A percentile compares a stretch with the other conserved stretches of the same genome.
phyloP scores from a whole-genome alignment of 1,140 invertebrate species.

The Brachionus rotundiformis region DNA sequence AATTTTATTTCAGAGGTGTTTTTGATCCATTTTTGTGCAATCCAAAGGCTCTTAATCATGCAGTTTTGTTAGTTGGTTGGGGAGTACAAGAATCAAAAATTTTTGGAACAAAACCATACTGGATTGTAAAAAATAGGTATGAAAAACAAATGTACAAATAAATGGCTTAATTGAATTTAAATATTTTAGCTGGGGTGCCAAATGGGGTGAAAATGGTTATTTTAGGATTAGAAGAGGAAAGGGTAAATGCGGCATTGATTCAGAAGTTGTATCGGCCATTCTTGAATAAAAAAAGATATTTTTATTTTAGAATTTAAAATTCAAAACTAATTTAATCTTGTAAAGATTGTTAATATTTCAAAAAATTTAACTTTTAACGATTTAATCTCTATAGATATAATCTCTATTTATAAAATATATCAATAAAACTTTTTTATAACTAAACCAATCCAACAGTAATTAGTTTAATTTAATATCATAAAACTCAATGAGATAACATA shows the following conservation, averaged over 20 bases:
- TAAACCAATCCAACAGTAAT: too few relatives aligned
- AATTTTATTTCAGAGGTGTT: conserved; percentile 59
- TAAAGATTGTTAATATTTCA: not conserved
- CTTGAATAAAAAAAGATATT: conserved; percentile 52
- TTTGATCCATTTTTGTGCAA: conserved; percentile 56
- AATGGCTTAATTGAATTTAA: not conserved
- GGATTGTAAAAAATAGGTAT: conserved; percentile 60
- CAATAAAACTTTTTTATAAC: too few relatives aligned
- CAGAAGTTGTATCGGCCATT: conserved; percentile 58
- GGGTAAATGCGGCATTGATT: conserved; percentile 60
- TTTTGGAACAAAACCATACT: conserved; percentile 57
- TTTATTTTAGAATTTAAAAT: not conserved
- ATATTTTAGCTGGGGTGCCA: conserved; percentile 56
- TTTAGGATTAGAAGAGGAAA: conserved; percentile 57
- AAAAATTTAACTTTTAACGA: too few relatives aligned
- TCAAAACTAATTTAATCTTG: not conserved
- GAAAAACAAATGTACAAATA: not conserved
- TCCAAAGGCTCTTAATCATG: conserved; percentile 58
- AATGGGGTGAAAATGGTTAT: conserved; percentile 60
- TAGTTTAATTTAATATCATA: too few relatives aligned
- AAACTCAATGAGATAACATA: too few relatives aligned
- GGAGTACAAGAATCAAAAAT: conserved; percentile 56
- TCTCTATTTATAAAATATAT: too few relatives aligned
- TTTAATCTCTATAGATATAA: too few relatives aligned
- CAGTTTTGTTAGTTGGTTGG: conserved; percentile 60